Conservation (phyloP, 2,113 vertebrate genomes). For the Oryzias celebensis region DNA sequence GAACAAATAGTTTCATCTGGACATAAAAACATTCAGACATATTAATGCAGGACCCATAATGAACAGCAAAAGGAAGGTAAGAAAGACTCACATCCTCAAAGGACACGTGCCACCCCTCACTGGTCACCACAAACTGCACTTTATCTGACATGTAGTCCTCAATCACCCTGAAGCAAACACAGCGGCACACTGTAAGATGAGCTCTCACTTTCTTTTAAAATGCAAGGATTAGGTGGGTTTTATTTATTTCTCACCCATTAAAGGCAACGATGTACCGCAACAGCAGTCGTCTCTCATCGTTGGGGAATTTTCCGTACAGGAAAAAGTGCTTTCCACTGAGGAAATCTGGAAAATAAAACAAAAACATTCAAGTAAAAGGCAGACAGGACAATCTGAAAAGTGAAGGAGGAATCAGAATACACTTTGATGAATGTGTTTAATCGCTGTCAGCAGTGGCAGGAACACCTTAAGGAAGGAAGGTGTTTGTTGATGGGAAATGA, state of each 20-base stretch:
- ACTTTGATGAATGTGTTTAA: background rate
- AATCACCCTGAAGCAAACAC: conserved; percentile 68
- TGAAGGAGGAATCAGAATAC: background rate
- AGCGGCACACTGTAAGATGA: background rate
- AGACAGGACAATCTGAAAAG: background rate
- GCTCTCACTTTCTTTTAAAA: too few relatives aligned
- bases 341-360: conserved; percentile 75
- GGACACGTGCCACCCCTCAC: conserved; percentile 87
- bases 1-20: background rate
- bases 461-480: background rate
- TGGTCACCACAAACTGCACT: conserved; percentile 89
- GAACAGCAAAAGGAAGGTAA: background rate
- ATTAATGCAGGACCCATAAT: background rate
- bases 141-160: conserved; percentile 91
- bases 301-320: conserved; percentile 86
- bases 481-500: background rate
- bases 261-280: conserved; percentile 86
- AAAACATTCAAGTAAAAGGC: background rate
- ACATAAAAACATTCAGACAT: background rate
- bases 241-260: conserved; percentile 79
- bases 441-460: background rate
- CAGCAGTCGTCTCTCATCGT: conserved; percentile 82
- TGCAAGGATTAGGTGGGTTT: too few relatives aligned
- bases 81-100: conserved; percentile 86
- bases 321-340: conserved; percentile 86